phyloP scores from a whole-genome alignment of 1,140 invertebrate species.

The Campoletis sonorensis region DNA sequence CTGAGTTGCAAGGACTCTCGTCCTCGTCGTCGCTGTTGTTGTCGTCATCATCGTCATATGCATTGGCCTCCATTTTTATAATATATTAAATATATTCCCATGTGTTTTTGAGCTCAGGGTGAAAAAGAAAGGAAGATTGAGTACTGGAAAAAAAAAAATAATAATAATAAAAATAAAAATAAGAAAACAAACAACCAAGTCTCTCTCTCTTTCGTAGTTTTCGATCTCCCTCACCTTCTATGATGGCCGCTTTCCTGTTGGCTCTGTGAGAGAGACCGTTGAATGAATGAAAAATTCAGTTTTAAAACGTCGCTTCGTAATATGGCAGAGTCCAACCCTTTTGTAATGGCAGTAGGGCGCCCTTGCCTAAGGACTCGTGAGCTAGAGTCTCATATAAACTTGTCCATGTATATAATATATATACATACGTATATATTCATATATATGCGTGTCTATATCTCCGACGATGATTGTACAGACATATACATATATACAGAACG shows the following conservation, averaged over 20 bases:
- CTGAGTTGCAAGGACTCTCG: conserved; percentile 34
- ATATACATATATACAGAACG: conserved; percentile 2
- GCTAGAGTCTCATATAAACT: neutral
- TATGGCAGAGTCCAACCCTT: conserved; percentile 62
- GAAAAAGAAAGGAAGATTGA: conserved; percentile 42
- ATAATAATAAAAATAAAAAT: conserved; percentile 19
- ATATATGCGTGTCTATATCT: neutral
- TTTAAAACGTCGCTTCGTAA: conserved; percentile 55
- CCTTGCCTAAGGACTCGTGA: conserved; percentile 61
- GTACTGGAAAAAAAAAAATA: conserved; percentile 54
- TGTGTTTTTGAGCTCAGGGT: conserved; percentile 35
- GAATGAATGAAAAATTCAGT: conserved; percentile 64
- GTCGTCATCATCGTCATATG: neutral
- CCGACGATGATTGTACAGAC: neutral
- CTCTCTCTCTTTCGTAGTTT: neutral
- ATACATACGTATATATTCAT: neutral
- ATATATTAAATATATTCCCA: neutral
- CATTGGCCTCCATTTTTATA: neutral
- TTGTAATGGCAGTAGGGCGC: conserved; percentile 63
- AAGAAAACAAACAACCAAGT: conserved; percentile 56
- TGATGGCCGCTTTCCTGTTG: conserved; percentile 70
- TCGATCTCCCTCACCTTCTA: conserved; percentile 50
- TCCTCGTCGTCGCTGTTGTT: neutral
- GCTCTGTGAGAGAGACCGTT: conserved; percentile 33
- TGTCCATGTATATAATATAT: no score